A percentile compares a stretch with the other conserved stretches of the same genome.
Conservation (phyloP, 2,888 invertebrate genomes). For the Pachycephus smyrnensis region DNA sequence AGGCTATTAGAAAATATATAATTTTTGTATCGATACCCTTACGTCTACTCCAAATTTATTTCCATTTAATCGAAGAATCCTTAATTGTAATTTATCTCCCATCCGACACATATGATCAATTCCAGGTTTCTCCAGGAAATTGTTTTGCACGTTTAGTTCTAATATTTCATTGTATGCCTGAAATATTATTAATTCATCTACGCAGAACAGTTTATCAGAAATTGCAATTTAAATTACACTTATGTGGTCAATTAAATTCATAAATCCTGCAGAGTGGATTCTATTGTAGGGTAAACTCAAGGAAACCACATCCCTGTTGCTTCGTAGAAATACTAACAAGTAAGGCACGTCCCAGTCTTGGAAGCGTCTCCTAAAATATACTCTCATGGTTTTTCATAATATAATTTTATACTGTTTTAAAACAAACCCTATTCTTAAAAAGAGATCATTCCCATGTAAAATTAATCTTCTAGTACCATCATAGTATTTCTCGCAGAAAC, state of each 20-base stretch:
- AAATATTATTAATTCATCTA: conserved; percentile 45
- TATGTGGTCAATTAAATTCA: conserved; percentile 42
- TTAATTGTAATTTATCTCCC: conserved; percentile 64
- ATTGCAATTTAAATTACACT: conserved; percentile 33
- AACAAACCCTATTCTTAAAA: conserved; percentile 62
- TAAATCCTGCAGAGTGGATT: conserved; percentile 58
- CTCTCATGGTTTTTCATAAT: not conserved
- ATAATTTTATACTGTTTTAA: conserved; percentile 6
- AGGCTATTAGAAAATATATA: not conserved
- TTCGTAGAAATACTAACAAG: conserved; percentile 68
- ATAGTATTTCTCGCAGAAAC: conserved; percentile 69
- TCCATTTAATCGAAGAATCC: conserved; percentile 71
- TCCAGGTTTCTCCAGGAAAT: conserved; percentile 69
- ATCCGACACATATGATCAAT: conserved; percentile 52
- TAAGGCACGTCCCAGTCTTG: conserved; percentile 68
- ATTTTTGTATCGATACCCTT: conserved; percentile 12
- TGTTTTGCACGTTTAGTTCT: conserved; percentile 72
- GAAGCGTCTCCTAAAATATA: conserved; percentile 64
- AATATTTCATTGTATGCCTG: conserved; percentile 68
- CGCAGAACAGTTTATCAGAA: conserved; percentile 69
- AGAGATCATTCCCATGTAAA: conserved; percentile 70
- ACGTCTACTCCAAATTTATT: conserved; percentile 71
- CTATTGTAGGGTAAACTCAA: conserved; percentile 72
- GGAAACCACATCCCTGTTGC: conserved; percentile 67
- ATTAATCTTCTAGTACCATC: conserved; percentile 70